phyloP scores from a whole-genome alignment of 2,888 invertebrate species.

The Cephus sareptanus region DNA sequence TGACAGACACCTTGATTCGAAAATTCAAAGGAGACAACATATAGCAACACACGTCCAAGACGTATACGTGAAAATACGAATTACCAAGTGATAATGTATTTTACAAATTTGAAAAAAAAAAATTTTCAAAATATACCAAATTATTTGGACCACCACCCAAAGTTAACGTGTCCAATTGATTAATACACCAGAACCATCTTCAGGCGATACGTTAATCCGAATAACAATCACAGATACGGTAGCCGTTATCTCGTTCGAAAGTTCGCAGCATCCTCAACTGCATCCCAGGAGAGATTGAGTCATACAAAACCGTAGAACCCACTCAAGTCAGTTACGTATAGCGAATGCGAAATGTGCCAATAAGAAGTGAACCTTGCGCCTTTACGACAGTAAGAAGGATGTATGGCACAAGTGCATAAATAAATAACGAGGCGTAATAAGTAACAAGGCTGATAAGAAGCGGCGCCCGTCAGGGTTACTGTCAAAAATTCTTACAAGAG shows the following conservation, averaged over 20 bases:
- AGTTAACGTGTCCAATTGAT: background rate
- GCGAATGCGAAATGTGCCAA: background rate
- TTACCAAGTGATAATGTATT: background rate
- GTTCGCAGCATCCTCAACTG: background rate
- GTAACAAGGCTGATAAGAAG: background rate
- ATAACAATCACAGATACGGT: background rate
- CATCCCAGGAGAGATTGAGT: background rate
- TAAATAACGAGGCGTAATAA: background rate
- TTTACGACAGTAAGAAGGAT: background rate
- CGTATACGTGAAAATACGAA: background rate
- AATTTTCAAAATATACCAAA: background rate
- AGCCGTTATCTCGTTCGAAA: background rate
- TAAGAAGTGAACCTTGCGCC: background rate
- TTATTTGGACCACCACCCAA: background rate
- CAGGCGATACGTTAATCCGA: background rate
- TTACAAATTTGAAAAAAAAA: background rate
- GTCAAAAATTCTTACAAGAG: too few species aligned
- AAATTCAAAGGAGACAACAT: background rate
- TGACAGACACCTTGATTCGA: background rate
- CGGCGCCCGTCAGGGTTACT: background rate
- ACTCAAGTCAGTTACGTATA: background rate
- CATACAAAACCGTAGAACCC: background rate
- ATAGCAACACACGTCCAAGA: background rate
- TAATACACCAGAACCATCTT: background rate
- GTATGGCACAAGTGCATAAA: background rate